Evolutionary conservation across 2,888 invertebrate species (phyloP), one percentile per base, ranked within the genome.

Genomic region (Gymnosoma rotundatum): DNA sequence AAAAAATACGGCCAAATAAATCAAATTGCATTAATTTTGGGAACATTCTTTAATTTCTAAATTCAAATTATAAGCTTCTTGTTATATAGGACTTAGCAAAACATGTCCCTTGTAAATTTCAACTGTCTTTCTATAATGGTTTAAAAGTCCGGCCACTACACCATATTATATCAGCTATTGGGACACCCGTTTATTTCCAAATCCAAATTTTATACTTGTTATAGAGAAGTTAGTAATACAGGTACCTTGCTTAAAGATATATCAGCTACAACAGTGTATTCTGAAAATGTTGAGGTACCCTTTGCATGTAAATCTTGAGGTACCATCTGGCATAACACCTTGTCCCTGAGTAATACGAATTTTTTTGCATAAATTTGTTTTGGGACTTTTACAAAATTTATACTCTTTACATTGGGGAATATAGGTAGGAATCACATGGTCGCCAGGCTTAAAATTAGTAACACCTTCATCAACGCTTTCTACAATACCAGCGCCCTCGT

Each of bases 351-450:
- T 96, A 3, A 93, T 87, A 69, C 98, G 95, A 78, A 99, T 97
- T 92, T 97, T 98, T 89, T 97, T 96, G 91, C 99, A 99, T 14
- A 99, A 93, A 93, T 99, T 99, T 0, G 99, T 99, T 93, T 99
- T 99, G 0, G 96, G 95, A 83, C 96, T 98, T 85, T 96, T 95
- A 92, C 99, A 99, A 92, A 98, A 99, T 92, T 99, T 98, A 93
- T 99, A 99, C 21, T 97, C 96, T 38, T 96, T 94, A 92, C 99
- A 99, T 93, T 99, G 99, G 0, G 99, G 99, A 82, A 98, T 95
- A 90, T 99, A 99, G 36, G 98, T 93, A 0, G 99, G 99, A 86
- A 99, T 95, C n/a, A 99, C 99, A 93, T 98, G 98, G 92, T 99
- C 99, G 91, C 98, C 98, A 50, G 96, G 94, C 89, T 96, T 94